phyloP scores from a whole-genome alignment of 2,888 invertebrate genomes.

The Miltochrista miniata region DNA sequence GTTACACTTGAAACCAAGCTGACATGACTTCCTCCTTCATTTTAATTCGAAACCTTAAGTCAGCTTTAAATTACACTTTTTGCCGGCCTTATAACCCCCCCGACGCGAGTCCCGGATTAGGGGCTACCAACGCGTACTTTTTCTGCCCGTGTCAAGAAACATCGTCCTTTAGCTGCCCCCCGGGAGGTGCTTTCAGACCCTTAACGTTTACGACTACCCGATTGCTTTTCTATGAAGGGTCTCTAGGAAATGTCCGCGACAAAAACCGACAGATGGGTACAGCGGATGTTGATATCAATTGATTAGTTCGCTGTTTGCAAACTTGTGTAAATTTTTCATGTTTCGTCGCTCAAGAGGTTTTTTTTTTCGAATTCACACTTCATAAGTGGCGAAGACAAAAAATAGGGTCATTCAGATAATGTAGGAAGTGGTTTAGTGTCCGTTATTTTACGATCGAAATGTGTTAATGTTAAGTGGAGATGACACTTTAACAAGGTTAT shows the following conservation, averaged over 20 bases:
- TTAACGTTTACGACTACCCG: conserved; percentile 86
- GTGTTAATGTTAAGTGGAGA: conserved; percentile 4
- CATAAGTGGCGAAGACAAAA: conserved; percentile 37
- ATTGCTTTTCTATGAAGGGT: conserved; percentile 85
- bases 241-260: conserved; percentile 63
- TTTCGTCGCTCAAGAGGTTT: conserved; percentile 37
- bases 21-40: conserved; percentile 61
- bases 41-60: conserved; percentile 82
- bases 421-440: conserved; percentile 14
- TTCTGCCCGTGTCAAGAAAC: conserved; percentile 78
- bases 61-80: conserved; percentile 83
- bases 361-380: conserved; percentile 43
- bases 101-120: conserved; percentile 72
- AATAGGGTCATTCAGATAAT: conserved; percentile 18
- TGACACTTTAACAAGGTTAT: conserved; percentile 1
- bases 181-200: conserved; percentile 82
- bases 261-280: conserved; percentile 72
- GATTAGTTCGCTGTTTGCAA: conserved; percentile 57
- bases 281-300: conserved; percentile 63
- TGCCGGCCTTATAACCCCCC: conserved; percentile 77
- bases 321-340: conserved; percentile 44
- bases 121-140: conserved; percentile 74
- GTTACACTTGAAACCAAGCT: conserved; percentile 27
- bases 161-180: conserved; percentile 81
- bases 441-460: conserved; percentile 9